These are phyloP conservation scores for Zaprionus capensis DNA, from an alignment of 1,140 invertebrate species.

Conservation along the genomic window DNA sequence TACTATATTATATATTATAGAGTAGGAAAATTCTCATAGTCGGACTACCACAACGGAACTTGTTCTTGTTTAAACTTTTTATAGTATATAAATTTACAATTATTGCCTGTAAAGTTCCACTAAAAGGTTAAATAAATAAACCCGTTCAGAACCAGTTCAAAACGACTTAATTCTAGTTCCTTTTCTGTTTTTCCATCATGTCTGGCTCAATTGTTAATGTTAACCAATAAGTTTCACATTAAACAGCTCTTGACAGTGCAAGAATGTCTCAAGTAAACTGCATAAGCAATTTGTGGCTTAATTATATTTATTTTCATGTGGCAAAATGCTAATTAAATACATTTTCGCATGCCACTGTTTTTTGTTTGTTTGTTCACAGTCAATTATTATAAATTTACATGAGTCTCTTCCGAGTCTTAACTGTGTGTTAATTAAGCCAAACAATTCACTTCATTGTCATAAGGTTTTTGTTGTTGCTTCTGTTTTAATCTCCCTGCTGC, in stretches of 20 bases:
- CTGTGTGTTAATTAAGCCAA: constrained; percentile 51
- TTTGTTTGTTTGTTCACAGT: constrained; percentile 34
- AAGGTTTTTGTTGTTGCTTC: constrained; percentile 9
- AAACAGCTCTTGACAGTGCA: not conserved
- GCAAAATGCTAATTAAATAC: constrained; percentile 34
- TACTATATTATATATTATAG: too few species aligned
- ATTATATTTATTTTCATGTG: constrained; percentile 16
- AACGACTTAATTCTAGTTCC: not conserved
- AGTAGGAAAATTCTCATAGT: too few species aligned
- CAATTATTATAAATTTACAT: constrained; percentile 48
- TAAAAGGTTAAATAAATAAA: not conserved
- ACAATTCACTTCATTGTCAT: constrained; percentile 50
- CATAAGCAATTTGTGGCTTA: constrained; percentile 15
- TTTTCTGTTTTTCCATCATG: too few species aligned
- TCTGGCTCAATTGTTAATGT: not conserved
- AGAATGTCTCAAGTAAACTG: not conserved
- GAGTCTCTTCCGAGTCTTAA: constrained; percentile 42
- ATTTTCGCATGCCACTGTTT: constrained; percentile 30
- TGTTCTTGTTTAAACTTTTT: too few species aligned
- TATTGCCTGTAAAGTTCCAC: not conserved
- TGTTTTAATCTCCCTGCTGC: not conserved
- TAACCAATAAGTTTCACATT: not conserved
- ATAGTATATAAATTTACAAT: not conserved
- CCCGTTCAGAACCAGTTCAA: not conserved
- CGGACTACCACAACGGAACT: too few species aligned